Evolutionary conservation across 2,113 vertebrate genomes (phyloP), one percentile per base, ranked within the genome.

Genomic region (Chitala chitala): DNA sequence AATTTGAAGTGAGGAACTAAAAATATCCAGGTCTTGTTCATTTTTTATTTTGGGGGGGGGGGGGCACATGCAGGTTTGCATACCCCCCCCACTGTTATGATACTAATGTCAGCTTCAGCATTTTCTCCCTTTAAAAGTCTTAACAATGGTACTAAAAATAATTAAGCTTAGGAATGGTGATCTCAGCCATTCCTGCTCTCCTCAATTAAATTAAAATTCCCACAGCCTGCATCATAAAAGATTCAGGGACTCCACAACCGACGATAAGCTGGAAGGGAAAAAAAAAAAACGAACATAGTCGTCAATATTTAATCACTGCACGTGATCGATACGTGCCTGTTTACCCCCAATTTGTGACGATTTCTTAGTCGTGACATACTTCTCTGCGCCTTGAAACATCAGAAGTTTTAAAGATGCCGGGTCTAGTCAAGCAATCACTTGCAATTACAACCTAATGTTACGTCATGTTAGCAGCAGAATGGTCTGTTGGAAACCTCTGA

Each of bases 351-450:
- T 40, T 33, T 5, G 64, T 66, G 64, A 26, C 4, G 51, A 54
- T 4, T 24, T n/a, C 6, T 44, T 66, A 59, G 20, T 33, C 29
- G 17, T 31, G 36, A n/a, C 2, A 0, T 61, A 61, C n/a, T n/a
- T n/a, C n/a, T n/a, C n/a, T n/a, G n/a, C n/a, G n/a, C n/a, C n/a
- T n/a, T 36, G 13, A 61, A 17, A 38, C 33, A 31, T 36, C 29
- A 59, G 26, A 20, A 20, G 17, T 61, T 61, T n/a, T 38, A 1
- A 38, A 61, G 31, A 61, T 81, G 81, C 83, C 83, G 74, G 68
- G 70, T 68, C 79, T 85, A 84, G 86, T 85, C 82, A 80, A 72
- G 74, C 77, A 83, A 87, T 88, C 86, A 83, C 84, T 87, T 78
- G 83, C 77, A 77, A 84, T 87, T 87, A 86, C 76, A 80, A 82